A percentile compares a stretch with the other conserved stretches of the same genome.
Evolutionary conservation across 2,888 invertebrate genomes (phyloP).

Genomic region (Esperia sulphurella): DNA sequence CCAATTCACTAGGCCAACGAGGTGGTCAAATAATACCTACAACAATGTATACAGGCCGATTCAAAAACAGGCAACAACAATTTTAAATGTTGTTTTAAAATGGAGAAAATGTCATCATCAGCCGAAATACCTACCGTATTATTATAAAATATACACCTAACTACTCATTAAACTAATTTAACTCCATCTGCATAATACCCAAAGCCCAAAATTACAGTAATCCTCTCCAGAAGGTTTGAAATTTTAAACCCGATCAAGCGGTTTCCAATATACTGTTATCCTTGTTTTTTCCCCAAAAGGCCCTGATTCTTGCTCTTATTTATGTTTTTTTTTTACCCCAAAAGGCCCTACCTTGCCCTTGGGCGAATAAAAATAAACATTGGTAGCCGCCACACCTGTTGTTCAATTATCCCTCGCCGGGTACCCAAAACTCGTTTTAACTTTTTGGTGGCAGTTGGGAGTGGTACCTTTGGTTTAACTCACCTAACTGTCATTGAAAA

Average conservation of each 20-base stretch:
- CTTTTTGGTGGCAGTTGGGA: slow-evolving; percentile 12
- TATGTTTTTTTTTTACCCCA: background rate
- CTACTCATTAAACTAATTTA: background rate
- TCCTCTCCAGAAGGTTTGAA: background rate
- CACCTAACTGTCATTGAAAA: slow-evolving; percentile 6
- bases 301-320: background rate
- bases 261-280: background rate
- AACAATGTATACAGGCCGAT: too few relatives aligned
- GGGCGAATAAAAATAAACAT: slow-evolving; percentile 45
- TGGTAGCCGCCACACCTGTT: slow-evolving; percentile 46
- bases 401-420: slow-evolving; percentile 41
- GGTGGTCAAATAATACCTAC: too few relatives aligned
- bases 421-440: slow-evolving; percentile 32
- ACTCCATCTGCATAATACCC: background rate
- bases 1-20: too few relatives aligned
- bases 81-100: too few relatives aligned
- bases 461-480: slow-evolving; percentile 9
- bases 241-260: background rate
- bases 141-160: background rate
- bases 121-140: background rate
- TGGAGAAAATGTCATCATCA: too few relatives aligned
- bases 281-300: background rate
- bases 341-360: slow-evolving; percentile 19
- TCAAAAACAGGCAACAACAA: too few relatives aligned
- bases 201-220: background rate